Conservation (phyloP, 1,140 invertebrate species). For the Diplogasteroides magnus region DNA sequence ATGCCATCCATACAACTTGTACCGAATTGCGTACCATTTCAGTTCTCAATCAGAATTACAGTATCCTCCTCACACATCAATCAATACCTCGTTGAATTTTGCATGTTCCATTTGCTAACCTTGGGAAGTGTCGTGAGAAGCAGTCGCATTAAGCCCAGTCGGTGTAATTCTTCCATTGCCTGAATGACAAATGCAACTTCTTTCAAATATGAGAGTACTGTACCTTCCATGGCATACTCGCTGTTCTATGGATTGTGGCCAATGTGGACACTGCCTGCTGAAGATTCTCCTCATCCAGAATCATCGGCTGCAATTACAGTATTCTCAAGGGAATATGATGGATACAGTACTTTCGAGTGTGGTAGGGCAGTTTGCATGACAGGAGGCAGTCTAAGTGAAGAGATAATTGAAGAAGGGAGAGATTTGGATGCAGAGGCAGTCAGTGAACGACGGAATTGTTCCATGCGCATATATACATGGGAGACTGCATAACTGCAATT, state of each 20-base stretch:
- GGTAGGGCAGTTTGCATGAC: neutral
- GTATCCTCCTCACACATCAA: neutral
- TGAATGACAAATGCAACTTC: neutral
- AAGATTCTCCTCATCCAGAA: neutral
- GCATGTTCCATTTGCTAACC: neutral
- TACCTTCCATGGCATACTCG: conserved; percentile 3
- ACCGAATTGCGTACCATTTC: too few relatives aligned
- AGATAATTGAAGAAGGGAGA: neutral
- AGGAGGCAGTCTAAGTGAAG: neutral
- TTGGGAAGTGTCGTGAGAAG: neutral
- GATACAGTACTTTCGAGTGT: neutral
- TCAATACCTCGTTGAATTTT: neutral
- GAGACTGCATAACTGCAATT: conserved; percentile 45
- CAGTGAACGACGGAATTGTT: neutral
- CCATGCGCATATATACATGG: conserved; percentile 75
- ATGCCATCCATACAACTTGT: neutral
- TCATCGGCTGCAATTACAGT: conserved; percentile 5
- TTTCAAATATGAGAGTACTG: too few relatives aligned
- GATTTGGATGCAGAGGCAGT: too few relatives aligned
- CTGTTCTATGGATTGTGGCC: neutral
- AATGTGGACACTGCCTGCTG: conserved; percentile 2
- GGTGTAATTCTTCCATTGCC: neutral
- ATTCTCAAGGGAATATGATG: neutral
- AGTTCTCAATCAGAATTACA: neutral
- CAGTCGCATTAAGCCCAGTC: neutral